Evolutionary conservation across 2,888 invertebrate genomes (phyloP).

Genomic region (Cyrtodaria siliqua): DNA sequence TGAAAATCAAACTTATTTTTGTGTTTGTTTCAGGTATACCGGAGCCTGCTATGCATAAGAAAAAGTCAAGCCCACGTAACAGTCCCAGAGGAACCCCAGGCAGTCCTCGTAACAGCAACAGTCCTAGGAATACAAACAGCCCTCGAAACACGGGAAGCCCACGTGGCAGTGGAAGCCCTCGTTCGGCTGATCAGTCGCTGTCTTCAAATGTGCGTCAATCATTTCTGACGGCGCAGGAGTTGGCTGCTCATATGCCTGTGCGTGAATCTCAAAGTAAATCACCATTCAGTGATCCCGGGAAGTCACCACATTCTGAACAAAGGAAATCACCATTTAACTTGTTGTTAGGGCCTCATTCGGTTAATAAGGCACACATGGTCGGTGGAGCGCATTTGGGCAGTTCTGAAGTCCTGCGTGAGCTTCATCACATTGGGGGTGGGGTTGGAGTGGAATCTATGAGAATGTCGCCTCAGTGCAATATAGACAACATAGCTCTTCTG

Average conservation of each 20-base stretch:
- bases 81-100: conserved; percentile 61
- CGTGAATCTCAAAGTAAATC: conserved; percentile 59
- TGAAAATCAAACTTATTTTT: too few relatives aligned
- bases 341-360: conserved; percentile 32
- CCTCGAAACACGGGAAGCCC: conserved; percentile 52
- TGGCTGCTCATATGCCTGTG: conserved; percentile 48
- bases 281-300: conserved; percentile 43
- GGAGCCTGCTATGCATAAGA: conserved; percentile 62
- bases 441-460: conserved; percentile 34
- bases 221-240: conserved; percentile 53
- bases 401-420: conserved; percentile 2
- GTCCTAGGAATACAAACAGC: conserved; percentile 46
- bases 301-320: conserved; percentile 45
- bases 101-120: conserved; percentile 53
- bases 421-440: conserved; percentile 19
- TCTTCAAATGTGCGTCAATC: conserved; percentile 31
- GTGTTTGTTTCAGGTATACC: conserved; percentile 34
- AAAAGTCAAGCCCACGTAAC: conserved; percentile 63
- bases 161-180: conserved; percentile 39
- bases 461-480: conserved; percentile 61
- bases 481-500: conserved; percentile 51
- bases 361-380: conserved; percentile 2
- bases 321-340: conserved; percentile 55
- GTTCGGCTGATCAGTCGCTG: conserved; percentile 12
- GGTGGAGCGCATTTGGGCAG: conserved; percentile 10